These are phyloP conservation scores for Rhincodon typus DNA, from an alignment of 2,797 vertebrate species.

Conservation along the genomic window DNA sequence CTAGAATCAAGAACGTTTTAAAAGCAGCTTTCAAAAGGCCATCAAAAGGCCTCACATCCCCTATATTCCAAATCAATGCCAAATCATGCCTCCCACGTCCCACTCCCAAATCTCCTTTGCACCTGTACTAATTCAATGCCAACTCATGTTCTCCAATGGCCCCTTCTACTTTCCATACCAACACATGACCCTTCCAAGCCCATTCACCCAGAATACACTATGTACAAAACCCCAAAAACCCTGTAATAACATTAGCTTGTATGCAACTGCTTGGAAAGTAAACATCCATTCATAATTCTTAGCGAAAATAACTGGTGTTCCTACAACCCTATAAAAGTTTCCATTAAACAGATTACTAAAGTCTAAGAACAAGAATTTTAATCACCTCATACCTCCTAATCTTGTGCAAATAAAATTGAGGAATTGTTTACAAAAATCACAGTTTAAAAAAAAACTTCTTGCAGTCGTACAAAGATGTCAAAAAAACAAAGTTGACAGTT, in stretches of 20 bases:
- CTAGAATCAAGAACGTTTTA: too few relatives aligned
- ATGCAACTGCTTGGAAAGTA: background rate
- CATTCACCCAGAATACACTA: background rate
- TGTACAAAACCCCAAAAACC: background rate
- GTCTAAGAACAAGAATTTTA: background rate
- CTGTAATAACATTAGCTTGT: background rate
- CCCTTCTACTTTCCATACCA: background rate
- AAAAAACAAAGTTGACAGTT: background rate
- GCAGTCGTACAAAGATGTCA: background rate
- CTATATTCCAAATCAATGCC: too few relatives aligned
- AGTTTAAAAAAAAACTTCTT: background rate
- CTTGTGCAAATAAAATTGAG: background rate
- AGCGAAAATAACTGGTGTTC: background rate
- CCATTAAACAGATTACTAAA: background rate
- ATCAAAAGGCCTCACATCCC: too few relatives aligned
- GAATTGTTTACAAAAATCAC: background rate
- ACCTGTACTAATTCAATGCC: background rate
- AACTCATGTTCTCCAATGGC: too few relatives aligned
- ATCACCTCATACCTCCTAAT: background rate
- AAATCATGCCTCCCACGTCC: too few relatives aligned
- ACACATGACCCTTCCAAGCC: background rate
- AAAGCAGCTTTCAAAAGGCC: too few relatives aligned
- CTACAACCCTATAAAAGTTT: background rate
- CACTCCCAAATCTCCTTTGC: background rate
- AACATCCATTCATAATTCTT: background rate